Evolutionary conservation across 2,888 invertebrate species (phyloP).

Genomic region (Hypomecis atomaria): DNA sequence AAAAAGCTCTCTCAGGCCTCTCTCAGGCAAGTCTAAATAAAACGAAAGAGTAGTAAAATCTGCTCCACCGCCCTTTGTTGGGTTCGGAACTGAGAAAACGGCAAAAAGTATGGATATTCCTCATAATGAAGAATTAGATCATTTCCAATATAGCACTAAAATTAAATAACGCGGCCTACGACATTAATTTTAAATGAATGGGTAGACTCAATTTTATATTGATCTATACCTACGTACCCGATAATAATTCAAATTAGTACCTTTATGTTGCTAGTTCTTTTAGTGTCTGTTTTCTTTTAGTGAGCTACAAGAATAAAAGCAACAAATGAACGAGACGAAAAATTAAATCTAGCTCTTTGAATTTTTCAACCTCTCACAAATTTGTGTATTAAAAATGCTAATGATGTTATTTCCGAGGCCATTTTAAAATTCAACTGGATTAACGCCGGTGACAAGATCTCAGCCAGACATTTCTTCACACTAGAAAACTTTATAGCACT

Average conservation of each 20-base stretch:
- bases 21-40: conserved; percentile 29
- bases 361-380: not conserved
- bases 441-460: conserved; percentile 23
- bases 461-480: conserved; percentile 30
- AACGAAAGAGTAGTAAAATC: conserved; percentile 23
- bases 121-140: no score
- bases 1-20: conserved; percentile 27
- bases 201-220: no score
- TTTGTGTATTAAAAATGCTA: conserved; percentile 8
- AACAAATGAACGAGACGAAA: no score
- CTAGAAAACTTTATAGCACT: conserved; percentile 44
- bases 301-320: no score
- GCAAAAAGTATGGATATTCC: conserved; percentile 15
- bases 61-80: conserved; percentile 20
- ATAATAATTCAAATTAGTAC: no score
- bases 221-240: no score
- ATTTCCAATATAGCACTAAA: no score
- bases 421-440: conserved; percentile 29
- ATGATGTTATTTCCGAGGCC: conserved; percentile 2
- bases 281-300: no score
- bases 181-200: no score
- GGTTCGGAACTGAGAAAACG: conserved; percentile 8
- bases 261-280: no score
- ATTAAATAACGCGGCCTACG: no score
- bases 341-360: not conserved